Evolutionary conservation across 2,888 invertebrate genomes (phyloP).

Genomic region (Therioaphis trifolii): DNA sequence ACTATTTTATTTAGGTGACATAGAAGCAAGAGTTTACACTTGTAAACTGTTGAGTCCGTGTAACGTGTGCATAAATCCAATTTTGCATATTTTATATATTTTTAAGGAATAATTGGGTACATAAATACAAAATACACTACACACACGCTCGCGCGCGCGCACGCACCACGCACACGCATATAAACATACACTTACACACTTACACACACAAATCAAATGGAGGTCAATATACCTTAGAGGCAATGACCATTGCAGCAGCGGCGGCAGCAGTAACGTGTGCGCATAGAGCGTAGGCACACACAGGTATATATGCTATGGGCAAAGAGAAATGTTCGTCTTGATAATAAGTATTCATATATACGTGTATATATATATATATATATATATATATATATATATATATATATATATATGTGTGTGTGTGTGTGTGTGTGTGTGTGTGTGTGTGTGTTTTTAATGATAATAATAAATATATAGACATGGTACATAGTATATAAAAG

Average conservation of each 20-base stretch:
- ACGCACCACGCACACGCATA: not conserved
- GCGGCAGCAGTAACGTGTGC: not conserved
- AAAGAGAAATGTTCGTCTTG: conserved; percentile 58
- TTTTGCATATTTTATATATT: too few relatives aligned
- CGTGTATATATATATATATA: conserved; percentile 32
- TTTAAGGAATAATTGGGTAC: too few relatives aligned
- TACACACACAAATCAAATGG: conserved; percentile 21
- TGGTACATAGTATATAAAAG: conserved; percentile 50
- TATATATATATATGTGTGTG: too few relatives aligned
- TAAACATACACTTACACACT: too few relatives aligned
- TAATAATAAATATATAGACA: conserved; percentile 19
- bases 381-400: too few relatives aligned
- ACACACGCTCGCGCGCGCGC: not conserved
- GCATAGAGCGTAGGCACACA: conserved; percentile 10
- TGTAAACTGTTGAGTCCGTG: too few relatives aligned
- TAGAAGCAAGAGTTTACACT: too few relatives aligned
- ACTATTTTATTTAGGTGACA: too few relatives aligned
- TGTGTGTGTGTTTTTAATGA: too few relatives aligned
- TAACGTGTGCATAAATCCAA: not conserved
- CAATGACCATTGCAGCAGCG: conserved; percentile 47
- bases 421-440: too few relatives aligned
- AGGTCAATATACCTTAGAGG: conserved; percentile 39
- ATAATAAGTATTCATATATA: conserved; percentile 28
- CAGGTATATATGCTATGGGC: conserved; percentile 35
- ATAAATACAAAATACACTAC: too few relatives aligned